These are phyloP conservation scores for Clinocottus analis DNA, from an alignment of 2,113 vertebrate species.

Conservation along the genomic window DNA sequence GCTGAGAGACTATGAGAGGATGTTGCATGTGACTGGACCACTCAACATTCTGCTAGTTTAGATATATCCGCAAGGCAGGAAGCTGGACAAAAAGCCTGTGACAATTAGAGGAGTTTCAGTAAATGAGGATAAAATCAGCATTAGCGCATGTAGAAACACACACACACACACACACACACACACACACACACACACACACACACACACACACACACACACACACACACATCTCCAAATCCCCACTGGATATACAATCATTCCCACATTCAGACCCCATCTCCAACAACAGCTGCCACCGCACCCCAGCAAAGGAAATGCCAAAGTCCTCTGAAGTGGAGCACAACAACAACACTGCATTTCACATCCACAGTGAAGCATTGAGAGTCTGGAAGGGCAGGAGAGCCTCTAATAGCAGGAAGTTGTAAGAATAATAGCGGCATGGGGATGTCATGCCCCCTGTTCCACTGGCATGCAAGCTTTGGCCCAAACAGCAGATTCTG, in stretches of 20 bases:
- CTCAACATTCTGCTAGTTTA: constrained; percentile 63
- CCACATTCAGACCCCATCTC: constrained; percentile 68
- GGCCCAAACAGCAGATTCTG: constrained; percentile 25
- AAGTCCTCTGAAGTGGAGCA: constrained; percentile 76
- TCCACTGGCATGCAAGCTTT: constrained; percentile 45
- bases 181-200: constrained; percentile 20
- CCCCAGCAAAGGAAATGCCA: constrained; percentile 78
- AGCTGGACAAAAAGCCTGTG: constrained; percentile 53
- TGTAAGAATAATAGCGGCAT: constrained; percentile 73
- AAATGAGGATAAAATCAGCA: constrained; percentile 52
- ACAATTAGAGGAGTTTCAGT: constrained; percentile 61
- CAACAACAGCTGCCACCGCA: constrained; percentile 73
- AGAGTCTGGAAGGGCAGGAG: constrained; percentile 54
- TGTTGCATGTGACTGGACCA: constrained; percentile 45
- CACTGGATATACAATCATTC: constrained; percentile 65
- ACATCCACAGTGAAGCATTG: constrained; percentile 53
- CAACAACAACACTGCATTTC: constrained; percentile 62
- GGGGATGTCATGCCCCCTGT: constrained; percentile 55
- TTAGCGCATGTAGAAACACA: constrained; percentile 15
- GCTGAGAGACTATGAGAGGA: constrained; percentile 32
- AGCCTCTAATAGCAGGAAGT: constrained; percentile 79
- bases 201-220: constrained; percentile 19
- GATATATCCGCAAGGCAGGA: constrained; percentile 63
- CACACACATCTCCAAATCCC: constrained; percentile 45
- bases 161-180: constrained; percentile 21